phyloP scores from a whole-genome alignment of 2,797 vertebrate species.

The Leuciscus waleckii region DNA sequence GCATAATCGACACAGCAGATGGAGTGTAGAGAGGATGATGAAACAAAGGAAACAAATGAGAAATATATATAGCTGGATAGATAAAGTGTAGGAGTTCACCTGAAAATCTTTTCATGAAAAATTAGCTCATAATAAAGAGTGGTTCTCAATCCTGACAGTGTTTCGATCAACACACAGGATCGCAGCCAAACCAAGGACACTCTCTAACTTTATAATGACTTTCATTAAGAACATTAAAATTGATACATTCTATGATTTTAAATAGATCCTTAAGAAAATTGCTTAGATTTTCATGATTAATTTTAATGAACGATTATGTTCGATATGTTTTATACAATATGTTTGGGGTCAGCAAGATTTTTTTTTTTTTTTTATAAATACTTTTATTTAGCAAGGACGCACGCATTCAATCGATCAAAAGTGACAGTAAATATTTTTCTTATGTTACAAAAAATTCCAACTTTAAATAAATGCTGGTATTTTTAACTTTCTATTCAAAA shows the following conservation, averaged over 20 bases:
- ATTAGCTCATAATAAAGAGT: not conserved
- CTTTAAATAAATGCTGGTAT: not conserved
- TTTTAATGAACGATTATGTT: not conserved
- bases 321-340: not conserved
- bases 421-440: no score
- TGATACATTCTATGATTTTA: not conserved
- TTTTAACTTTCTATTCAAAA: not conserved
- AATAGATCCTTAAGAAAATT: not conserved
- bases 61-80: slow-evolving; percentile 32
- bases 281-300: not conserved
- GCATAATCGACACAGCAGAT: slow-evolving; percentile 94
- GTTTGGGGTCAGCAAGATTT: not conserved
- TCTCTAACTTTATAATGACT: not conserved
- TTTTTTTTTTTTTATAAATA: not conserved
- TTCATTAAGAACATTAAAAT: not conserved
- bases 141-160: not conserved
- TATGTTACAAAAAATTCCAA: not conserved
- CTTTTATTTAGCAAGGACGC: not conserved
- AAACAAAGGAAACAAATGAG: slow-evolving; percentile 22
- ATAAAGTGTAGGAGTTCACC: not conserved
- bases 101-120: not conserved
- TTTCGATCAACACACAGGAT: not conserved
- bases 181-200: not conserved
- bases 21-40: slow-evolving; percentile 75
- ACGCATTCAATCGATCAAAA: not conserved